Evolutionary conservation across 2,888 invertebrate species (phyloP).

Genomic region (Callyntrura sp.): DNA sequence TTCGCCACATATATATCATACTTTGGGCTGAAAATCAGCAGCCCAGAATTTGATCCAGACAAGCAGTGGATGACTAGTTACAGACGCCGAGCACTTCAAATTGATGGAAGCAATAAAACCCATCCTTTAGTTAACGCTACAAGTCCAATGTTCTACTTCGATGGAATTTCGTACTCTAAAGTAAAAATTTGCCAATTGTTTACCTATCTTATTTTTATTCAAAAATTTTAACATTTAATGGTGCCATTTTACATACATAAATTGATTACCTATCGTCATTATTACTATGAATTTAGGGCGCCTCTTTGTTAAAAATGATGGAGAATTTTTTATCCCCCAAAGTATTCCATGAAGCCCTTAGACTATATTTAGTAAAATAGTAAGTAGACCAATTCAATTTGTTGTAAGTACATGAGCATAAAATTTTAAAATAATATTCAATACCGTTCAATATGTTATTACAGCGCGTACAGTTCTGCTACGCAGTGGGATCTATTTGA

Average conservation of each 20-base stretch:
- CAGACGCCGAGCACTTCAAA: constrained; percentile 69
- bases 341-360: constrained; percentile 62
- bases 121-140: constrained; percentile 76
- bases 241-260: too few relatives aligned
- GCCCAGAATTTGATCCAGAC: constrained; percentile 68
- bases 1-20: constrained; percentile 78
- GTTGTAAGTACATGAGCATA: neutral
- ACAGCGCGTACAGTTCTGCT: constrained; percentile 73
- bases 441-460: too few relatives aligned
- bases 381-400: constrained; percentile 29
- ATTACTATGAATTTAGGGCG: too few relatives aligned
- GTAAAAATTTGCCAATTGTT: constrained; percentile 46
- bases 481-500: constrained; percentile 79
- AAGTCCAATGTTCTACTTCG: constrained; percentile 69
- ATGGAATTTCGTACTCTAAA: constrained; percentile 78
- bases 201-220: too few relatives aligned
- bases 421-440: too few relatives aligned
- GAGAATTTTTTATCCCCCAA: constrained; percentile 62
- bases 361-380: constrained; percentile 63
- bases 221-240: too few relatives aligned
- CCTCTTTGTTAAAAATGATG: constrained; percentile 76
- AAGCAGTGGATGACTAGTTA: constrained; percentile 65
- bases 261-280: too few relatives aligned
- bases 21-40: constrained; percentile 68
- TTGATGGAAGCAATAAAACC: constrained; percentile 52